Percentiles rank a stretch among this genome's conserved stretches.
Conservation (phyloP, 2,113 vertebrate genomes). For the Gambusia holbrooki region DNA sequence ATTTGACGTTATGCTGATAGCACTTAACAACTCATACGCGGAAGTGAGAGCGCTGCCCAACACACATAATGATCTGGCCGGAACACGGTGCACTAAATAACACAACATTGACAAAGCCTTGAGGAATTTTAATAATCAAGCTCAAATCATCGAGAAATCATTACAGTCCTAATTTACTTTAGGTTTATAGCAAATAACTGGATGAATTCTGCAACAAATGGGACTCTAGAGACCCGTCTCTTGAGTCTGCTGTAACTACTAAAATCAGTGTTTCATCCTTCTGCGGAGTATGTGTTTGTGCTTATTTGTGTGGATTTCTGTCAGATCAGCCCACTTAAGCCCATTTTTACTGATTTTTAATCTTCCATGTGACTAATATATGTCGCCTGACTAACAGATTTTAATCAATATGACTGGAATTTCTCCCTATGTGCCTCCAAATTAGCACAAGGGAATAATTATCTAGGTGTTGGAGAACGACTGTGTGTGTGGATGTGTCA, state of each 20-base stretch:
- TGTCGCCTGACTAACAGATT: conserved; percentile 26
- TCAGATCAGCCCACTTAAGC: conserved; percentile 2
- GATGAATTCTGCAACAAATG: no score
- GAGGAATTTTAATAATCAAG: no score
- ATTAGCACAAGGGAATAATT: neutral
- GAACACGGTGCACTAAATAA: no score
- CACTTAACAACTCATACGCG: no score
- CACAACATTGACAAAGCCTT: no score
- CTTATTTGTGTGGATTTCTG: neutral
- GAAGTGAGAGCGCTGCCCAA: no score
- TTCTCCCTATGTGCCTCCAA: conserved; percentile 26
- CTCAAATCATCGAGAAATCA: no score
- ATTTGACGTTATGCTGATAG: no score
- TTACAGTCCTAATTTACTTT: no score
- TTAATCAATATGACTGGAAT: conserved; percentile 30
- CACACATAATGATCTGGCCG: no score
- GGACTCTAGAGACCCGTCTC: no score
- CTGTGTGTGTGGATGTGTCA: conserved; percentile 4
- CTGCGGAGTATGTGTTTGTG: neutral
- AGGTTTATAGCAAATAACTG: no score
- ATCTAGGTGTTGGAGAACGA: conserved; percentile 10
- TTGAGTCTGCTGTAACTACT: neutral
- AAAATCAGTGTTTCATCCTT: neutral
- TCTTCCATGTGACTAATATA: conserved; percentile 1
- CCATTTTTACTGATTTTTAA: conserved; percentile 11